Percentiles rank a stretch among this genome's conserved stretches.
Evolutionary conservation across 2,113 vertebrate species (phyloP).

Genomic region (Cyanocitta stelleri): DNA sequence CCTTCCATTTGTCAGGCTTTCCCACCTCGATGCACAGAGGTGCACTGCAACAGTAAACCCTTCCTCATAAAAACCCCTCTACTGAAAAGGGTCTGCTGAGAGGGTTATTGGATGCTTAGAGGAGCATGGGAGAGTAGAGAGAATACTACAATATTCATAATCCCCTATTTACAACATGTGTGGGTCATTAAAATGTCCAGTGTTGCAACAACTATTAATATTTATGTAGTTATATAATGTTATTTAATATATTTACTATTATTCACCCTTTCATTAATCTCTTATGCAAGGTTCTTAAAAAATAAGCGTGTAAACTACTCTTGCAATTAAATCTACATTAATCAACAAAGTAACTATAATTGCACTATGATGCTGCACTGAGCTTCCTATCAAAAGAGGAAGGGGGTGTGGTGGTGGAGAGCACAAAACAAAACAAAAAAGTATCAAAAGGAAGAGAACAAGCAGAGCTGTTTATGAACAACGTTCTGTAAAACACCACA

Average conservation of each 20-base stretch:
- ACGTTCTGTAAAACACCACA: accelerated
- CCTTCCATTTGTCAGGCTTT: background rate
- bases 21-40: background rate
- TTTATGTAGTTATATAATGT: constrained; percentile 13
- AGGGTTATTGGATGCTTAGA: background rate
- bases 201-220: background rate
- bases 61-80: background rate
- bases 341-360: background rate
- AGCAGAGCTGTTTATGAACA: background rate
- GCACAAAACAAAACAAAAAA: background rate
- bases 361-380: background rate
- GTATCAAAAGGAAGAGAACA: background rate
- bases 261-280: constrained; percentile 10
- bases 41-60: background rate
- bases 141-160: background rate
- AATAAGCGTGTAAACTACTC: background rate
- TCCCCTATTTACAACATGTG: background rate
- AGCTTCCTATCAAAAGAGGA: background rate
- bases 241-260: background rate
- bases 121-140: background rate
- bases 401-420: background rate
- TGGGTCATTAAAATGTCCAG: constrained; percentile 3
- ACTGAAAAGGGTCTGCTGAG: background rate
- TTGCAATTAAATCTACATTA: constrained; percentile 29
- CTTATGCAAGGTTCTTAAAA: background rate